Evolutionary conservation across 2,113 vertebrate genomes (phyloP).

Genomic region (Speoplatyrhinus poulsoni): DNA sequence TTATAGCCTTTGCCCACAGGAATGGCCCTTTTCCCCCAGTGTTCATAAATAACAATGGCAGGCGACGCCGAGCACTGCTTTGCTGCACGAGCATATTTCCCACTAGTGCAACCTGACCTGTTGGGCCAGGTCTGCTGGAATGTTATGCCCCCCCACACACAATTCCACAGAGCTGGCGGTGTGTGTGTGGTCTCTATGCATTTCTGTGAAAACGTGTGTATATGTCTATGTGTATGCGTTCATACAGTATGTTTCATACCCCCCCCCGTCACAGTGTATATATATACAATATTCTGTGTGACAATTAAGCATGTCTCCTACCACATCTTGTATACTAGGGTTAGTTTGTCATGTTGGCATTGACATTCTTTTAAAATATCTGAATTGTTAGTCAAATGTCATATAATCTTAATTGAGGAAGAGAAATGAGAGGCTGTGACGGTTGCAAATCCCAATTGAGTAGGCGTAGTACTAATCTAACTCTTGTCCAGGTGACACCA

Average conservation of each 20-base stretch:
- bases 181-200: constrained; percentile 13
- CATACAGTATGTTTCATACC: background rate
- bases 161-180: constrained; percentile 1
- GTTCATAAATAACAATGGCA: constrained; percentile 36
- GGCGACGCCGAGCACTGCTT: constrained; percentile 17
- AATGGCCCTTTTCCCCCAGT: constrained; percentile 60
- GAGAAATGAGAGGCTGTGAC: too few relatives aligned
- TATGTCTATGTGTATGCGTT: background rate
- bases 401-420: too few relatives aligned
- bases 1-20: constrained; percentile 56
- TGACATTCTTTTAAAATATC: too few relatives aligned
- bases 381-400: too few relatives aligned
- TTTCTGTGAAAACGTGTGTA: background rate
- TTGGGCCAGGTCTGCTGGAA: constrained; percentile 44
- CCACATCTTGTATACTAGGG: too few relatives aligned
- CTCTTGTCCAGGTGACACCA: too few relatives aligned
- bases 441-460: too few relatives aligned
- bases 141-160: constrained; percentile 21
- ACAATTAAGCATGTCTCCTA: too few relatives aligned
- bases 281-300: too few relatives aligned
- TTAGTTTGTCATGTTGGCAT: too few relatives aligned
- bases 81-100: constrained; percentile 53
- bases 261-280: background rate
- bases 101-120: constrained; percentile 9
- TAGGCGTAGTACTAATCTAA: too few relatives aligned